Evolutionary conservation across 2,888 invertebrate genomes (phyloP), one percentile per base, ranked within the genome.

Genomic region (Scaptomyza tumidula): DNA sequence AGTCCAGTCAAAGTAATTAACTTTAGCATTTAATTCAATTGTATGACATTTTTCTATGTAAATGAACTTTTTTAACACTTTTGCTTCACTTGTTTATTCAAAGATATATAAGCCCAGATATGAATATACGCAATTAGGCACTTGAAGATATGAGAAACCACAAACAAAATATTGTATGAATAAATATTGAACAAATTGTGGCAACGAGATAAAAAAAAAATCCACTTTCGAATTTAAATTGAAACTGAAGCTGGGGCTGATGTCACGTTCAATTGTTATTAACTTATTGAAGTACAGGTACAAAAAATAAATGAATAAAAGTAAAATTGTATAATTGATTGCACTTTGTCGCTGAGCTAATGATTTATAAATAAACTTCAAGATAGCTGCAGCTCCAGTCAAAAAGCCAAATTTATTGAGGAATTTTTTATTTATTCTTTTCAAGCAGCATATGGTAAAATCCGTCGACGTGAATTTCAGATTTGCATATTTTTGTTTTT

Each of bases 221-320:
- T 41, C 44, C 27, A 41, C 57, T 54, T 55, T 55, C 43, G 19
- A 53, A 43, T 50, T 44, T 16, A 24, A 61, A 31, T 39, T 72
- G 19, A 14, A n/a, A n/a, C 10, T 31, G 6, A 24, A 37, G 56
- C 69, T 44, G 13, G 9, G 24, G 45, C 75, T 74, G 87, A 87
- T 85, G 87, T 85, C 87, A 86, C 74, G 82, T 75, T 66, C 69
- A 72, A 78, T 71, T 69, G 61, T 66, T 68, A 60, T 75, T 64
- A 52, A 59, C 29, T 35, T 24, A 19, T 19, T 19, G 31, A 33
- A 46, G 27, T 46, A 39, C 9, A 44, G 60, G 54, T 59, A 54
- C 24, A 29, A 68, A 16, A 13, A 16, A 13, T n/a, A n/a, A 11
- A 19, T 19, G 2, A 19, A 19, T 13, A 35, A 48, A 16, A n/a